phyloP scores from a whole-genome alignment of 2,113 vertebrate species.

The Scomber japonicus region DNA sequence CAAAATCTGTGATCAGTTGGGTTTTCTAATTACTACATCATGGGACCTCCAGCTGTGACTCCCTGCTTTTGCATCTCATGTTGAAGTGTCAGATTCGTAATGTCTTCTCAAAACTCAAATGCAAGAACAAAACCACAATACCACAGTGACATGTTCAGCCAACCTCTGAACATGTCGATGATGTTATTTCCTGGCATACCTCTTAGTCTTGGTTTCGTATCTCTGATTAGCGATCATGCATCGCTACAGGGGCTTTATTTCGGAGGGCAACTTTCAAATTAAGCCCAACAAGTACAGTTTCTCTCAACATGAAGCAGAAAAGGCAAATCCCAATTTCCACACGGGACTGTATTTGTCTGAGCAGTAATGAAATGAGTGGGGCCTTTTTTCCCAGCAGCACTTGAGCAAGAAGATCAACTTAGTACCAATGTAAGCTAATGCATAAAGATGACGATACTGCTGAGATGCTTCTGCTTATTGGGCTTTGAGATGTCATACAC shows the following conservation, averaged over 20 bases:
- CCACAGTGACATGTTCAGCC: background rate
- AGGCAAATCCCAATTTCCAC: conserved; percentile 40
- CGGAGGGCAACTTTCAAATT: conserved; percentile 31
- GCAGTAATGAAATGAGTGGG: conserved; percentile 51
- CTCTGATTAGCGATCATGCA: conserved; percentile 2
- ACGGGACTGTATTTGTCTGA: conserved; percentile 35
- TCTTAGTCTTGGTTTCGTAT: background rate
- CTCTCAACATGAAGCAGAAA: conserved; percentile 37
- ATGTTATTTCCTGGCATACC: conserved; percentile 3
- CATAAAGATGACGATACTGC: conserved; percentile 66
- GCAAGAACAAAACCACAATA: conserved; percentile 17
- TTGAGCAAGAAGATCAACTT: conserved; percentile 54
- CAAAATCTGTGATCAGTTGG: background rate
- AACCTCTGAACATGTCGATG: background rate
- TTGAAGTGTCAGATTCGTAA: background rate
- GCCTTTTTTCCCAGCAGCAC: conserved; percentile 67
- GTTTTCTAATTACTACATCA: background rate
- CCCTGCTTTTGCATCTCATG: background rate
- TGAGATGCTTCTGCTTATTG: conserved; percentile 50
- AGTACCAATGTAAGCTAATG: conserved; percentile 52
- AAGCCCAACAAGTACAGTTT: conserved; percentile 26
- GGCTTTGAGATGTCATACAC: conserved; percentile 52
- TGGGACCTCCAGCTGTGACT: background rate
- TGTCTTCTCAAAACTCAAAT: background rate
- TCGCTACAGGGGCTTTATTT: conserved; percentile 22